Evolutionary conservation across 2,113 vertebrate species (phyloP).

Genomic region (Pithys albifrons): DNA sequence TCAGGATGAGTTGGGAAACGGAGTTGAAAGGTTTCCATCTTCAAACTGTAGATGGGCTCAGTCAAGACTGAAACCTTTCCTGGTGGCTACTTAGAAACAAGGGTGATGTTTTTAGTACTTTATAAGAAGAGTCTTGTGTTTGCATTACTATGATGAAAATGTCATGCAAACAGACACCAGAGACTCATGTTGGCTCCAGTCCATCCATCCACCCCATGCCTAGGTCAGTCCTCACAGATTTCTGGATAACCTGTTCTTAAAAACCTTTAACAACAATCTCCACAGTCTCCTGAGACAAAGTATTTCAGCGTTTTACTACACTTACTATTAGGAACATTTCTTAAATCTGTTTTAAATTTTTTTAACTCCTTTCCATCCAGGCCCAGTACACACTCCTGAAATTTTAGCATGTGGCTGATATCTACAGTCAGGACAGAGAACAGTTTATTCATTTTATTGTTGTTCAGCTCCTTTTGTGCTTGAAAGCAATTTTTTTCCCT

Average conservation of each 20-base stretch:
- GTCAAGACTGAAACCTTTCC: not conserved
- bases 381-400: not conserved
- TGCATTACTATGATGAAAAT: not conserved
- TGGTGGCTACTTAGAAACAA: not conserved
- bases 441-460: not conserved
- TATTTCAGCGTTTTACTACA: not conserved
- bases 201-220: not conserved
- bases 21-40: not conserved
- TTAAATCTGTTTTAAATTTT: not conserved
- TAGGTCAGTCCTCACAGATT: not conserved
- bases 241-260: not conserved
- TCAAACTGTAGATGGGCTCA: not conserved
- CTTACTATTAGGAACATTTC: not conserved
- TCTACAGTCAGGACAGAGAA: not conserved
- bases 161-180: not conserved
- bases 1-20: not conserved
- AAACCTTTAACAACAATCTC: not conserved
- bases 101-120: not conserved
- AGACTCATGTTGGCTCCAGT: not conserved
- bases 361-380: not conserved
- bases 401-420: not conserved
- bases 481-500: not conserved
- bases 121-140: not conserved
- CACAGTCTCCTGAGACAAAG: not conserved
- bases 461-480: not conserved